Percentiles rank a stretch among this genome's conserved stretches.
Evolutionary conservation across 1,140 invertebrate species (phyloP).

Genomic region (Caenorhabditis brenneri): DNA sequence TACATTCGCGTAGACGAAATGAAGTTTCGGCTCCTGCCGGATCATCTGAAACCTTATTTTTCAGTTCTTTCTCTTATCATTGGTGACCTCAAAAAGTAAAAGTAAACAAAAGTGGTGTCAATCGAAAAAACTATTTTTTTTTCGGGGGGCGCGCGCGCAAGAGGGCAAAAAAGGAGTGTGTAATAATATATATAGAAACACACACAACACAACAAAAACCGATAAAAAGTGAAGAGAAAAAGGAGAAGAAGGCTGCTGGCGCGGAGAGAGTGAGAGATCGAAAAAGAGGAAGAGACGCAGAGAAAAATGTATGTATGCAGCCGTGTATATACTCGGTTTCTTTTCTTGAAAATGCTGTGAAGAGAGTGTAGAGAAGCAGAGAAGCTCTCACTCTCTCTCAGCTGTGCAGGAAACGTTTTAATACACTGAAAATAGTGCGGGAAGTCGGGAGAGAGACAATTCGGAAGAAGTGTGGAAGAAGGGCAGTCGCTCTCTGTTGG

Average conservation of each 20-base stretch:
- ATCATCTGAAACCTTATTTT: not conserved
- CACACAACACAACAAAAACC: constrained; percentile 34
- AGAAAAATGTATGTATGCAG: constrained; percentile 10
- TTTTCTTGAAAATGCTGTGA: not conserved
- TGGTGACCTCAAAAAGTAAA: too few species aligned
- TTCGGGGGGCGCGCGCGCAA: not conserved
- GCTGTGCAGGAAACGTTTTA: not conserved
- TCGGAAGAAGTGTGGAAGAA: not conserved
- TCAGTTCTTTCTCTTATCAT: too few species aligned
- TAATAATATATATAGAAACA: constrained; percentile 28
- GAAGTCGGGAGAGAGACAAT: not conserved
- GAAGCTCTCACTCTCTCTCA: not conserved
- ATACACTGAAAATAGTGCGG: constrained; percentile 15
- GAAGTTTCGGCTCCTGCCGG: constrained; percentile 6
- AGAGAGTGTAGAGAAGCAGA: not conserved
- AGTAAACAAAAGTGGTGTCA: constrained; percentile 9
- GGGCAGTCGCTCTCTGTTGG: not conserved
- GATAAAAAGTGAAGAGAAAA: not conserved
- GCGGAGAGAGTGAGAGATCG: too few species aligned
- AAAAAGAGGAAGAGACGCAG: not conserved
- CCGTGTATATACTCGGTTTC: constrained; percentile 40
- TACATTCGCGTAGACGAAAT: constrained; percentile 1
- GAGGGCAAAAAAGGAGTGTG: not conserved
- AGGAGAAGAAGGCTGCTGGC: too few species aligned
- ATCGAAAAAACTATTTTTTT: not conserved